A percentile compares a stretch with the other conserved stretches of the same genome.
phyloP scores from a whole-genome alignment of 1,140 invertebrate genomes.

The Scaptodrosophila lebanonensis region DNA sequence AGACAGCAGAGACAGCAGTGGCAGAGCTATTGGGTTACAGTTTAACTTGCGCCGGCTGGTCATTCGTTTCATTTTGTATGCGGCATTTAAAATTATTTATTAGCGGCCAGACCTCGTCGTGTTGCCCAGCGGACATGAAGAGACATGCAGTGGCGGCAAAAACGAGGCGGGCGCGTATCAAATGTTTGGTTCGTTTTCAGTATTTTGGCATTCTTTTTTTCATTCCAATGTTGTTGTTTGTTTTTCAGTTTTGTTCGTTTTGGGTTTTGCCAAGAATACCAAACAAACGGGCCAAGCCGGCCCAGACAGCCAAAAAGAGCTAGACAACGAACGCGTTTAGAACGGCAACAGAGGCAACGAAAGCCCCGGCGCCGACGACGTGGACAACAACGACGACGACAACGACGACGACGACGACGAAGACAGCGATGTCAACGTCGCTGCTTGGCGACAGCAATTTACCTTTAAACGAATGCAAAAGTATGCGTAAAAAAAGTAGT shows the following conservation, averaged over 20 bases:
- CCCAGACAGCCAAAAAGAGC: slow-evolving; percentile 18
- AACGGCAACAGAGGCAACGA: slow-evolving; percentile 8
- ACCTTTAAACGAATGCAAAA: slow-evolving; percentile 70
- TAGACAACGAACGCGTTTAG: slow-evolving; percentile 31
- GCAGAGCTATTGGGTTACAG: slow-evolving; percentile 69
- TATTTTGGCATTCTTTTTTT: slow-evolving; percentile 23
- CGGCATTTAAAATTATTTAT: slow-evolving; percentile 74
- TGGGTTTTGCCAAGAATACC: slow-evolving; percentile 57
- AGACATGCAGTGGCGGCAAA: neutral
- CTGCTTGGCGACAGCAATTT: slow-evolving; percentile 69
- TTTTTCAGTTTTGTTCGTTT: slow-evolving; percentile 21
- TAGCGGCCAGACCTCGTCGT: slow-evolving; percentile 41
- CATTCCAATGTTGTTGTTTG: slow-evolving; percentile 19
- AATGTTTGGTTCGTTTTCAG: slow-evolving; percentile 47
- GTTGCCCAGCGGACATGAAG: neutral
- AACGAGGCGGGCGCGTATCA: slow-evolving; percentile 47
- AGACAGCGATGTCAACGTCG: slow-evolving; percentile 1
- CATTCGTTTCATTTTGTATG: slow-evolving; percentile 44
- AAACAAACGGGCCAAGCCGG: slow-evolving; percentile 72
- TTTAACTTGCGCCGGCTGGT: slow-evolving; percentile 42
- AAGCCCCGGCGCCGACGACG: neutral
- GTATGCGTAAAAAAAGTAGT: slow-evolving; percentile 60
- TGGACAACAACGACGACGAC: neutral
- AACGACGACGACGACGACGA: neutral
- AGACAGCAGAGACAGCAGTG: too few species aligned